phyloP scores from a whole-genome alignment of 1,140 invertebrate genomes.

The Drosophila rhopaloa region DNA sequence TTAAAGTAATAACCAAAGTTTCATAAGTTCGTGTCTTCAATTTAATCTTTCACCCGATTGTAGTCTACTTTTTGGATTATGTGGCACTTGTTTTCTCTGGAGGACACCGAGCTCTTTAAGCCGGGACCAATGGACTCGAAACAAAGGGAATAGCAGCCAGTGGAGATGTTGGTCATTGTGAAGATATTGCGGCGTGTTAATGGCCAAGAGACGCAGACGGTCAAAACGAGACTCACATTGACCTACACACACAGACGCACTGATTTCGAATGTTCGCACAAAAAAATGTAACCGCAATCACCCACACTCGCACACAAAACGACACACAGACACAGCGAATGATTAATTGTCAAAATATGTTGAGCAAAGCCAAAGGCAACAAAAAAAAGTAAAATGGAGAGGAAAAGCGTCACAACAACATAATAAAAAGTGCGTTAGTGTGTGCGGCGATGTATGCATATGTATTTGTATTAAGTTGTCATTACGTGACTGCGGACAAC shows the following conservation, averaged over 20 bases:
- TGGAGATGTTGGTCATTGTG: slow-evolving; percentile 47
- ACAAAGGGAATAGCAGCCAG: slow-evolving; percentile 20
- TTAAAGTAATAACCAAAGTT: too few relatives aligned
- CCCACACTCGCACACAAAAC: slow-evolving; percentile 14
- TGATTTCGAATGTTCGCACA: slow-evolving; percentile 39
- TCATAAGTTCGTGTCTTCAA: background rate
- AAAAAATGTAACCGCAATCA: slow-evolving; percentile 44
- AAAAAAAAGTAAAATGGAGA: slow-evolving; percentile 3
- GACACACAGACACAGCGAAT: slow-evolving; percentile 50
- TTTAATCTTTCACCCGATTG: slow-evolving; percentile 8
- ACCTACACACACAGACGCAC: slow-evolving; percentile 67
- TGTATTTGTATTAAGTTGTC: slow-evolving; percentile 84
- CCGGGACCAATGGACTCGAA: slow-evolving; percentile 49
- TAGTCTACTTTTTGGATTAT: slow-evolving; percentile 48
- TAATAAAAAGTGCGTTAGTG: slow-evolving; percentile 74
- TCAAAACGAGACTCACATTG: slow-evolving; percentile 61
- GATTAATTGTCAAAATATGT: slow-evolving; percentile 84
- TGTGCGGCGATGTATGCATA: slow-evolving; percentile 66
- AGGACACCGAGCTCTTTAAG: slow-evolving; percentile 26
- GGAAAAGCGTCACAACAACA: slow-evolving; percentile 59
- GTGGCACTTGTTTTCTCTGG: background rate
- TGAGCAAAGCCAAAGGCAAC: slow-evolving; percentile 53
- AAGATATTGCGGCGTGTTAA: slow-evolving; percentile 49
- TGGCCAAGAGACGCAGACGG: slow-evolving; percentile 55
- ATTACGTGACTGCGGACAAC: slow-evolving; percentile 83